phyloP scores from a whole-genome alignment of 1,140 invertebrate species.

The Tenebrio molitor region DNA sequence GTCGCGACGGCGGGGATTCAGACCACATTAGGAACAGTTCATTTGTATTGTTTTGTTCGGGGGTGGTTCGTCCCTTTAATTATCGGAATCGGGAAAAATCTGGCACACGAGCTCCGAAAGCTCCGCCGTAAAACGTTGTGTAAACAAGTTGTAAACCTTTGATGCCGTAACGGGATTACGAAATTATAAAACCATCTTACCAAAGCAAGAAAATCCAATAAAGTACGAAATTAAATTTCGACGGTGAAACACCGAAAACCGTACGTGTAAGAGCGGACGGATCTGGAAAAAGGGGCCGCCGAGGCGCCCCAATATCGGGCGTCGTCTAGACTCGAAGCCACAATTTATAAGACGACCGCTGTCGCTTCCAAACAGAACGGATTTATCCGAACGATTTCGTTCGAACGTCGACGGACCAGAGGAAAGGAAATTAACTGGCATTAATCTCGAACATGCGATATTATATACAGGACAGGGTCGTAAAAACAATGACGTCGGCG shows the following conservation, averaged over 20 bases:
- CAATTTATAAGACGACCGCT: conserved; percentile 28
- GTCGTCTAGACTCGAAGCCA: conserved; percentile 18
- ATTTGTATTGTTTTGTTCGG: conserved; percentile 18
- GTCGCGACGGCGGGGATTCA: background rate
- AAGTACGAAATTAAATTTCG: conserved; percentile 33
- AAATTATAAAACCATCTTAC: conserved; percentile 41
- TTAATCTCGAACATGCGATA: conserved; percentile 34
- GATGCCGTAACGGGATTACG: conserved; percentile 29
- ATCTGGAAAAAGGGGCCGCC: conserved; percentile 10
- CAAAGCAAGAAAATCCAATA: conserved; percentile 40
- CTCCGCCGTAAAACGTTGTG: conserved; percentile 25
- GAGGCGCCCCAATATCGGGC: conserved; percentile 12
- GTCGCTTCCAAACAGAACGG: conserved; percentile 10
- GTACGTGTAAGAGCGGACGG: too few species aligned
- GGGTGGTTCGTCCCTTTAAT: too few species aligned
- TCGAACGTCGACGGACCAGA: background rate
- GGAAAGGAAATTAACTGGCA: conserved; percentile 29
- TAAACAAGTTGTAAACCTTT: conserved; percentile 38
- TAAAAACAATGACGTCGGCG: conserved; percentile 15
- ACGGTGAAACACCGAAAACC: conserved; percentile 8
- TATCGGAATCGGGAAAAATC: background rate
- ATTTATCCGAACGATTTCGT: conserved; percentile 39
- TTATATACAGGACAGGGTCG: conserved; percentile 17
- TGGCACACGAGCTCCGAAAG: background rate
- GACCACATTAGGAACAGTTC: conserved; percentile 25